Conservation (phyloP, 2,888 invertebrate species). For the Drosophila fungiperda region DNA sequence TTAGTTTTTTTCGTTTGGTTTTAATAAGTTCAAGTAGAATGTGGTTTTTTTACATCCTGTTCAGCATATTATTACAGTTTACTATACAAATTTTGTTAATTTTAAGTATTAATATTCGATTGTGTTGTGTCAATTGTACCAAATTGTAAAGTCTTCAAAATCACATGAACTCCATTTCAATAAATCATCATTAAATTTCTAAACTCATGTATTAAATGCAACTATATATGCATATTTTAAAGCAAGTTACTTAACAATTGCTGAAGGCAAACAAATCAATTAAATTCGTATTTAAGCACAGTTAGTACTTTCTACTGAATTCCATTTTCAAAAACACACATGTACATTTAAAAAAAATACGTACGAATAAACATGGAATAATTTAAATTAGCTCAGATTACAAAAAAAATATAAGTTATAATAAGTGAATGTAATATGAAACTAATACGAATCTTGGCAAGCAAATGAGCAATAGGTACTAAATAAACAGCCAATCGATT, state of each 20-base stretch:
- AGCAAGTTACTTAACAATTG: slow-evolving; percentile 61
- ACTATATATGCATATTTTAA: slow-evolving; percentile 15
- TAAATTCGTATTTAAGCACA: slow-evolving; percentile 29
- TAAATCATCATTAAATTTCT: slow-evolving; percentile 22
- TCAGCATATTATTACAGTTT: slow-evolving; percentile 5
- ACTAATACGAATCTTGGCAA: slow-evolving; percentile 2
- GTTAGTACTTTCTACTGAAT: slow-evolving; percentile 4
- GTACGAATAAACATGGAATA: slow-evolving; percentile 19
- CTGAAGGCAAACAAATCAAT: slow-evolving; percentile 24
- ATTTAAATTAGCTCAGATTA: slow-evolving; percentile 58
- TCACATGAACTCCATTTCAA: slow-evolving; percentile 18
- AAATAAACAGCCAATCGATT: slow-evolving; percentile 40
- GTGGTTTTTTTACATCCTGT: slow-evolving; percentile 2
- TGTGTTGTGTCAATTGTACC: slow-evolving; percentile 43
- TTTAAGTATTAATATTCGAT: slow-evolving; percentile 23
- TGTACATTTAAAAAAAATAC: slow-evolving; percentile 30
- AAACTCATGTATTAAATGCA: slow-evolving; percentile 14
- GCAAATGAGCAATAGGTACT: slow-evolving; percentile 35
- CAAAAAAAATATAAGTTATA: slow-evolving; percentile 28
- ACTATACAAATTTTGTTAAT: slow-evolving; percentile 8
- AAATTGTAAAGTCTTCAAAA: slow-evolving; percentile 19
- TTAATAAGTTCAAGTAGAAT: slow-evolving; percentile 16
- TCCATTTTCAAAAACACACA: slow-evolving; percentile 16
- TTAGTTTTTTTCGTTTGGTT: slow-evolving; percentile 22
- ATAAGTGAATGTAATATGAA: slow-evolving; percentile 45